Evolutionary conservation across 1,140 invertebrate species (phyloP).

Genomic region (Cyclina sinensis): DNA sequence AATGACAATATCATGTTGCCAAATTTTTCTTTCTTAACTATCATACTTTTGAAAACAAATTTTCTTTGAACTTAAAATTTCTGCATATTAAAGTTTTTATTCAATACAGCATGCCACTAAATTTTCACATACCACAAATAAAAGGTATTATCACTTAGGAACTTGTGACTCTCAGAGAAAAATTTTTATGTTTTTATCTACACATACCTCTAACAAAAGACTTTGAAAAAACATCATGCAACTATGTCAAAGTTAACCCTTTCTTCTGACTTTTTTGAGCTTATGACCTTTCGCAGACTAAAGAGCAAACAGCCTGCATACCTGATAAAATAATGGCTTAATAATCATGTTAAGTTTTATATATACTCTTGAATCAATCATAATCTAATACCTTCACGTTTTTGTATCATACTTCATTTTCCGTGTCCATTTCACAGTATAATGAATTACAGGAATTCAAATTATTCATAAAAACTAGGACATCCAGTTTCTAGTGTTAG

Average conservation of each 20-base stretch:
- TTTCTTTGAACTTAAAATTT: no score
- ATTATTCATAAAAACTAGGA: slow-evolving; percentile 46
- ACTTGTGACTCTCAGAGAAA: no score
- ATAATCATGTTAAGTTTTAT: neutral
- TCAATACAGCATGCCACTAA: no score
- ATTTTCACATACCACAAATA: no score
- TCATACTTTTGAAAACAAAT: no score
- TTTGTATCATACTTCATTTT: neutral
- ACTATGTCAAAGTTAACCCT: neutral
- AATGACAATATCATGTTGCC: no score
- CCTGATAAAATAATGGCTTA: neutral
- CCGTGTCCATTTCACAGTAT: slow-evolving; percentile 6
- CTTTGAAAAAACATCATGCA: no score
- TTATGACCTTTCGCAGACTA: slow-evolving; percentile 37
- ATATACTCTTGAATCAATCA: slow-evolving; percentile 6
- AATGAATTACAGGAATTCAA: slow-evolving; percentile 34
- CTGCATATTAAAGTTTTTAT: no score
- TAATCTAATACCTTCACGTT: neutral
- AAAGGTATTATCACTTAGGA: no score
- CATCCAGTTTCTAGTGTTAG: neutral
- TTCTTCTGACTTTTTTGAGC: slow-evolving; percentile 27
- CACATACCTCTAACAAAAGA: no score
- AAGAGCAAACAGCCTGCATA: slow-evolving; percentile 14
- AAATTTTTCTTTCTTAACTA: no score
- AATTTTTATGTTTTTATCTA: no score